Evolutionary conservation across 2,888 invertebrate species (phyloP), one percentile per base, ranked within the genome.

Genomic region (Fragum whitleyi): DNA sequence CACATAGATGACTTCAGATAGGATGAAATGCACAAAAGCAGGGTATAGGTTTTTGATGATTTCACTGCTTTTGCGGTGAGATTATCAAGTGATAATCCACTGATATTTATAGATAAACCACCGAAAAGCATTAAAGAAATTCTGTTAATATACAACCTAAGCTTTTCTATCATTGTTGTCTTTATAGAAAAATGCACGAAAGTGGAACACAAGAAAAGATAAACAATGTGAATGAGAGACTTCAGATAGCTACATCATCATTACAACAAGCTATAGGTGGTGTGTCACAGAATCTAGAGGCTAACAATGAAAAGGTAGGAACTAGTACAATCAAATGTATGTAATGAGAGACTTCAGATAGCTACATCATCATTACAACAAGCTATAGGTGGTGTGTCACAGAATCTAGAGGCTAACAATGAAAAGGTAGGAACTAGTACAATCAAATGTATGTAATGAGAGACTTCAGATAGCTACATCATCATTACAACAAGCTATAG

Each of bases 201-300:
- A 84, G 83, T 32, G 85, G 84, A 7, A 92, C 91, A 1, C 77
- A 81, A 21, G 91, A 91, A 36, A 91, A 91, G 74, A 79, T 93
- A 36, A 87, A 87, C 71, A 88, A 88, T 76, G 85, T 93, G 21
- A 91, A 93, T 80, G 92, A 93, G 71, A 93, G 93, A 61, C 70
- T 92, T 32, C 90, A 91, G 73, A 82, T 92, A 26, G 93, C 92
- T 32, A 92, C 92, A n/a, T 87, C 92, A 14, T 90, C 93, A 5
- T 85, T 93, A 39, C 93, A 93, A 77, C 92, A 93, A 74, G 92
- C 93, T 21, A 91, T 93, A 59, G 92, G 92, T 14, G 93, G 93
- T 11, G 85, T 93, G 2, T 89, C 87, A 23, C 85, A 88, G 47
- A 88, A 90, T 57, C 74, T 93, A 67, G 28, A 81, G 19, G 71